Conservation (phyloP, 2,797 vertebrate species). For the Mallotus villosus region DNA sequence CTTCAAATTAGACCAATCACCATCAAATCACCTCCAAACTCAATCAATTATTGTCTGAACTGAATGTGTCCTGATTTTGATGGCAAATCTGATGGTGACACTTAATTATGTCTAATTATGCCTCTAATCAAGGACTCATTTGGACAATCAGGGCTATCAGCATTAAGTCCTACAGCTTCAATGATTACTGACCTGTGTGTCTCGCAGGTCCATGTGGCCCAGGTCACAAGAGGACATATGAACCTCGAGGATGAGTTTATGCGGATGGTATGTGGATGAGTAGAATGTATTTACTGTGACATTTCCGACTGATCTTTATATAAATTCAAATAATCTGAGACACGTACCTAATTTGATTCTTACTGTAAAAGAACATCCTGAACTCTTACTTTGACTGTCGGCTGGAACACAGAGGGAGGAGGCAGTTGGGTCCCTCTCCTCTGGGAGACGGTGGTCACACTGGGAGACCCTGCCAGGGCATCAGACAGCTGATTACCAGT, state of each 20-base stretch:
- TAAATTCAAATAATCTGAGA: too few species aligned
- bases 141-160: constrained; percentile 52
- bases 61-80: constrained; percentile 40
- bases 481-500: constrained; percentile 36
- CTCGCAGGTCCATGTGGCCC: constrained; percentile 60
- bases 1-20: background rate
- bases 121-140: constrained; percentile 56
- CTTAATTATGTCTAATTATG: constrained; percentile 47
- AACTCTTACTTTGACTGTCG: too few species aligned
- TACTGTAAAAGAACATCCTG: too few species aligned
- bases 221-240: background rate
- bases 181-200: constrained; percentile 61
- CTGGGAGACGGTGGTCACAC: constrained; percentile 14
- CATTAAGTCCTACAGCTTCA: constrained; percentile 46
- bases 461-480: constrained; percentile 23
- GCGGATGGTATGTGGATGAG: background rate
- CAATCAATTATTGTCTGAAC: background rate
- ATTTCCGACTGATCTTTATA: too few species aligned
- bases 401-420: too few species aligned
- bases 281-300: background rate
- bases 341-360: too few species aligned
- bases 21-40: background rate
- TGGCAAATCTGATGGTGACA: constrained; percentile 25
- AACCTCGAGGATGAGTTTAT: background rate
- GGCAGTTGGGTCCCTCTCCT: background rate